Evolutionary conservation across 2,113 vertebrate species (phyloP), one percentile per base, ranked within the genome.

Genomic region (Cryptomyrus ogoouensis): DNA sequence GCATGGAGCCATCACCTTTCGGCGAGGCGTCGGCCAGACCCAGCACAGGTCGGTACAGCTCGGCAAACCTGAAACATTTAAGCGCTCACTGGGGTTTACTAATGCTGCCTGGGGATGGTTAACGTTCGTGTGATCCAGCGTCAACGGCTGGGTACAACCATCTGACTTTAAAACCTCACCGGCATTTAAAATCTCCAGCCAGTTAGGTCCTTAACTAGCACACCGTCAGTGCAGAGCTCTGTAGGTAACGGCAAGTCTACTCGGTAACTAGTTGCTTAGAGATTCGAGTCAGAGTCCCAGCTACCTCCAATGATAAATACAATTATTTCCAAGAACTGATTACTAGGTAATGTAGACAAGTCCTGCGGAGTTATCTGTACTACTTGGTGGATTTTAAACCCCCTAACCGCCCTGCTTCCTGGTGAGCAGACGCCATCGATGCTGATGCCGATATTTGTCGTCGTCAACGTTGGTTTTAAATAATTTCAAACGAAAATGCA

Each of bases 1-100:
- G 97, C 49, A 97, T 98, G 97, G 97, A 98, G 92, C 98, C 98
- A 2, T 98, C 98, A 91, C 98, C 98, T 74, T 99, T 99, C 92
- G 97, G 97, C 92, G 97, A 98, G 56, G 97, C 97, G 90, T 97
- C 97, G 86, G 97, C 98, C 39, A 96, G 96, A 91, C 96, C 98
- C 91, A 98, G 97, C 92, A 97, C 98, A 97, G 98, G 98, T 98
- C 93, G 9, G 89, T 83, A 27, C 15, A 27, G 50, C 80, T 83
- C 42, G 3, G n/a, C n/a, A 27, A 70, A 70, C 62, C 10, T 27
- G n/a, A 12, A 27, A 31, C 10, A 13, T 62, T n/a, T n/a, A n/a
- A 62, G 56, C 53, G 53, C 15, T 42, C 1, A 80, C 35, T 80
- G 74, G 74, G 74, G 13, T 15, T 77, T 31, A 77, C 31, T 35